phyloP scores from a whole-genome alignment of 2,888 invertebrate species.

The Trisateles emortualis region DNA sequence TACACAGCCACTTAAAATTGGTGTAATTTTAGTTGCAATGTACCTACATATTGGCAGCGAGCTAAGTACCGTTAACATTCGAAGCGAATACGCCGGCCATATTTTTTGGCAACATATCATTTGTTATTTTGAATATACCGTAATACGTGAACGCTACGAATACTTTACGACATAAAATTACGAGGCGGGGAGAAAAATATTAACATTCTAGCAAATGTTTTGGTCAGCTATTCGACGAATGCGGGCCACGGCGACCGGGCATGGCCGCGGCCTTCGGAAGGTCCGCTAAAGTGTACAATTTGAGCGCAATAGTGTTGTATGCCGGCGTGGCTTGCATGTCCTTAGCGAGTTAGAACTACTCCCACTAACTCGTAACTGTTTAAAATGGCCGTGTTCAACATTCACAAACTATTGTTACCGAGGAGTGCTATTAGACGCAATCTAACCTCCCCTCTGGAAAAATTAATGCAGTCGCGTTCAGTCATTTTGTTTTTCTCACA shows the following conservation, averaged over 20 bases:
- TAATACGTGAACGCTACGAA: conserved; percentile 47
- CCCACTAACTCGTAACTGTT: conserved; percentile 49
- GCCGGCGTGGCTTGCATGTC: conserved; percentile 56
- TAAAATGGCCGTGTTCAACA: conserved; percentile 60
- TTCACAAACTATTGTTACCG: conserved; percentile 35
- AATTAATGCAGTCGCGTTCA: conserved; percentile 15
- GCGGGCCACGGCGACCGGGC: conserved; percentile 18
- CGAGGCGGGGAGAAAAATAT: conserved; percentile 52
- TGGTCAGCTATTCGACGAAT: conserved; percentile 41
- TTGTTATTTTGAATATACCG: conserved; percentile 48
- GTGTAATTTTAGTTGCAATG: conserved; percentile 13
- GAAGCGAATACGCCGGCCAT: conserved; percentile 29
- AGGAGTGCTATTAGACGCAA: conserved; percentile 38
- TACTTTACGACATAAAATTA: conserved; percentile 55
- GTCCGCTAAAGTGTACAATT: conserved; percentile 45
- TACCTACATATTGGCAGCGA: conserved; percentile 18
- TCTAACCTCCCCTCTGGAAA: conserved; percentile 23
- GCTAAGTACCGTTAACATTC: conserved; percentile 28
- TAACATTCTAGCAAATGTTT: conserved; percentile 52
- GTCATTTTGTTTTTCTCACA: conserved; percentile 15
- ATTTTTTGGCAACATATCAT: conserved; percentile 52
- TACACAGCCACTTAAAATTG: conserved; percentile 13
- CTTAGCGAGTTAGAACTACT: conserved; percentile 45
- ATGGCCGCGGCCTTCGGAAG: conserved; percentile 22
- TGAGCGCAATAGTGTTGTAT: conserved; percentile 50